These are phyloP conservation scores for Mamestra configurata DNA, from an alignment of 1,140 invertebrate genomes.

Conservation along the genomic window DNA sequence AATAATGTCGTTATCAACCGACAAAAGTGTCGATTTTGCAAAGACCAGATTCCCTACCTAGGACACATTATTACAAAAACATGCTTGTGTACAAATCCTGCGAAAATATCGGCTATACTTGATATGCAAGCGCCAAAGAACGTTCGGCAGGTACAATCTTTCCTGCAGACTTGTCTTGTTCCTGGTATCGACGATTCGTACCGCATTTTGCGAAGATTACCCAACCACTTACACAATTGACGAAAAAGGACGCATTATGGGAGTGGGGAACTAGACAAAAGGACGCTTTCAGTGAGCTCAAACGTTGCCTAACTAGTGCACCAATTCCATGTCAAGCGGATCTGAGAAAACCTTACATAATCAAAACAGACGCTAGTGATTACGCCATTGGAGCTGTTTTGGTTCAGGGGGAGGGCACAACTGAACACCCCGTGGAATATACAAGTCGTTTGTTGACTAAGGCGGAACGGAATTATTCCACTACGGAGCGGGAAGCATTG, in stretches of 20 bases:
- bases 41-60: slow-evolving; percentile 46
- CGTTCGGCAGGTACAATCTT: too few relatives aligned
- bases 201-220: slow-evolving; percentile 53
- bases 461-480: slow-evolving; percentile 83
- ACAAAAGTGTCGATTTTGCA: slow-evolving; percentile 46
- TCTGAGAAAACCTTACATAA: slow-evolving; percentile 57
- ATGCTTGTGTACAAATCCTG: slow-evolving; percentile 25
- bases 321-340: slow-evolving; percentile 63
- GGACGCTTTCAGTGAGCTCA: slow-evolving; percentile 50
- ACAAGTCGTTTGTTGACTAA: slow-evolving; percentile 72
- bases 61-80: slow-evolving; percentile 47
- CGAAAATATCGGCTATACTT: slow-evolving; percentile 40
- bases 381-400: slow-evolving; percentile 75
- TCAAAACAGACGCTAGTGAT: slow-evolving; percentile 70
- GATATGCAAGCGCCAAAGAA: not conserved
- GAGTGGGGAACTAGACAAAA: slow-evolving; percentile 52
- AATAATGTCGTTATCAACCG: slow-evolving; percentile 41
- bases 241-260: slow-evolving; percentile 46
- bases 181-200: slow-evolving; percentile 57
- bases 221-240: slow-evolving; percentile 55
- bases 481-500: slow-evolving; percentile 84
- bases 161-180: slow-evolving; percentile 57
- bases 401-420: slow-evolving; percentile 68
- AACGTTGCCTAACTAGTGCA: slow-evolving; percentile 25
- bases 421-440: slow-evolving; percentile 84